phyloP scores from a whole-genome alignment of 2,888 invertebrate species.

The Meandrusa payeni region DNA sequence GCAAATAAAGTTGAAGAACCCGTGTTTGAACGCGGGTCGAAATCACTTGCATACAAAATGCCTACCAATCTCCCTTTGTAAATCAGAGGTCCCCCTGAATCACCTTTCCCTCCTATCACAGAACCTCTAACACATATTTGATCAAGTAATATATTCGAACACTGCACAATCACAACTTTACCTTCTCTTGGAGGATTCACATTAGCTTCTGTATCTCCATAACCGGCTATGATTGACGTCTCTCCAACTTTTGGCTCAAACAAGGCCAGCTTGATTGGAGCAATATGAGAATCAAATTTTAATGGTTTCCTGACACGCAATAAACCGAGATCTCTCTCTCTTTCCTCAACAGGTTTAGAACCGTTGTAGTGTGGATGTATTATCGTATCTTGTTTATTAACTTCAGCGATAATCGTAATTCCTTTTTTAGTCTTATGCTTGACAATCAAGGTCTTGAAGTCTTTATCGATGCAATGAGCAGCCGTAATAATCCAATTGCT shows the following conservation, averaged over 20 bases:
- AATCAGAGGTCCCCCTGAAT: constrained; percentile 10
- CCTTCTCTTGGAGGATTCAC: background rate
- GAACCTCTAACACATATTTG: background rate
- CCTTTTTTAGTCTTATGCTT: too few relatives aligned
- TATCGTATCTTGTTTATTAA: background rate
- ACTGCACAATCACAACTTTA: background rate
- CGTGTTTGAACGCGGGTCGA: background rate
- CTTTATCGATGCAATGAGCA: too few relatives aligned
- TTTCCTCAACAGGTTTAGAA: background rate
- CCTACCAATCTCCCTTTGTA: background rate
- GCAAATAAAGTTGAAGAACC: background rate
- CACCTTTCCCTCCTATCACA: background rate
- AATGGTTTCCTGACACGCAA: background rate
- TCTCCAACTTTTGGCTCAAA: background rate
- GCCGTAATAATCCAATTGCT: background rate
- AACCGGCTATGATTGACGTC: constrained; percentile 1
- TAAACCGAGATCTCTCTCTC: background rate
- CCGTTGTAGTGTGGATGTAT: background rate
- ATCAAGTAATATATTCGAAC: background rate
- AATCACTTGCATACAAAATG: background rate
- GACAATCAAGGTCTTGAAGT: too few relatives aligned
- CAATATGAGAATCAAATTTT: background rate
- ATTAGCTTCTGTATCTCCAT: background rate
- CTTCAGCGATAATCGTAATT: background rate
- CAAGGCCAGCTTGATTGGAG: background rate